A percentile compares a stretch with the other conserved stretches of the same genome.
phyloP scores from a whole-genome alignment of 2,797 vertebrate species.

The Clamator glandarius region DNA sequence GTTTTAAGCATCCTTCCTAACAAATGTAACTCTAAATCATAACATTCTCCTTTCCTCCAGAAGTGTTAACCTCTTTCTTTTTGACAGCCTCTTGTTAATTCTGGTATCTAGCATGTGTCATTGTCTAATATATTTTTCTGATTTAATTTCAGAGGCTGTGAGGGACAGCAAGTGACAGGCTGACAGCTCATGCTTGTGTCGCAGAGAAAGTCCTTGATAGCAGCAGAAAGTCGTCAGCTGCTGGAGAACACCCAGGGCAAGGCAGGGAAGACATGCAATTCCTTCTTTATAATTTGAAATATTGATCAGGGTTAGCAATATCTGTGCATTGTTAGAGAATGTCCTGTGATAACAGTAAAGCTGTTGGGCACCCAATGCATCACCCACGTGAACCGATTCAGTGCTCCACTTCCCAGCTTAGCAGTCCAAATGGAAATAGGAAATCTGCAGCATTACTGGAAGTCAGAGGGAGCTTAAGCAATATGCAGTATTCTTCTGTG shows the following conservation, averaged over 20 bases:
- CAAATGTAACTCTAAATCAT: neutral
- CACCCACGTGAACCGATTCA: constrained; percentile 35
- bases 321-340: neutral
- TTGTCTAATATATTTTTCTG: constrained; percentile 6
- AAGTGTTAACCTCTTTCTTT: neutral
- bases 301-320: constrained; percentile 59
- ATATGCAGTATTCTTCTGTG: constrained; percentile 82
- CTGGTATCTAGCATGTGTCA: neutral
- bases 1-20: neutral
- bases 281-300: constrained; percentile 60
- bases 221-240: constrained; percentile 32
- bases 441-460: neutral
- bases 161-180: constrained; percentile 57
- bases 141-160: constrained; percentile 63
- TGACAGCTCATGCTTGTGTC: constrained; percentile 1
- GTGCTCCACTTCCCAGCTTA: neutral
- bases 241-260: neutral
- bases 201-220: constrained; percentile 35
- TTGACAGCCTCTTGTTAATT: neutral
- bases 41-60: neutral
- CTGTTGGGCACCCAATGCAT: constrained; percentile 69
- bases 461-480: constrained; percentile 32
- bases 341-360: constrained; percentile 71
- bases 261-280: neutral
- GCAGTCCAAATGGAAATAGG: neutral